Percentiles rank a stretch among this genome's conserved stretches.
phyloP scores from a whole-genome alignment of 2,888 invertebrate genomes.

The Apocheima hispidaria region DNA sequence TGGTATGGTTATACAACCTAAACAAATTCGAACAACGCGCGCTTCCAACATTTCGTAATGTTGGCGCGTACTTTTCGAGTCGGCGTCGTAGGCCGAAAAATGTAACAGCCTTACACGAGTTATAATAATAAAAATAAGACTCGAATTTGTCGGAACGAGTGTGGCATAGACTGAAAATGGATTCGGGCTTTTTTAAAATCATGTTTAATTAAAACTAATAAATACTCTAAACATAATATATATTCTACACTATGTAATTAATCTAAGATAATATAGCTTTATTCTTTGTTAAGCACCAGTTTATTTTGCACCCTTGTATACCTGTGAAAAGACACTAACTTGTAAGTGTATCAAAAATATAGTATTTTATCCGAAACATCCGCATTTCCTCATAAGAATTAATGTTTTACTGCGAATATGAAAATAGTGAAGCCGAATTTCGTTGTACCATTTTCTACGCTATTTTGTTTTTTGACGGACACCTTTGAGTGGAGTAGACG shows the following conservation, averaged over 20 bases:
- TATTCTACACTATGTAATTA: conserved; percentile 33
- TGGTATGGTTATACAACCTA: no score
- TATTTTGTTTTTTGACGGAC: no score
- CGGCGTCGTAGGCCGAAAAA: neutral
- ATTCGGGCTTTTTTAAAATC: conserved; percentile 6
- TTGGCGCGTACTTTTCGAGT: no score
- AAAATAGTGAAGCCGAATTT: no score
- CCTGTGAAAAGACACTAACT: conserved; percentile 53
- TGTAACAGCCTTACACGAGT: no score
- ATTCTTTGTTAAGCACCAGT: conserved; percentile 59
- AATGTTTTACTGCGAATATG: no score
- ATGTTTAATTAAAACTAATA: conserved; percentile 23
- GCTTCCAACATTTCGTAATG: no score
- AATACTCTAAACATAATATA: conserved; percentile 23
- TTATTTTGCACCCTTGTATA: conserved; percentile 60
- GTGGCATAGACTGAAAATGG: conserved; percentile 23
- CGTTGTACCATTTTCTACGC: no score
- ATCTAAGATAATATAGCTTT: conserved; percentile 32
- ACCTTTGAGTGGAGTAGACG: no score
- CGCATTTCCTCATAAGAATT: conserved; percentile 5
- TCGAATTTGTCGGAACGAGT: conserved; percentile 11
- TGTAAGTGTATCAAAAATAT: conserved; percentile 12
- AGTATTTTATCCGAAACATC: conserved; percentile 17
- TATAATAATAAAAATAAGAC: neutral
- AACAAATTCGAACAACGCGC: no score